phyloP scores from a whole-genome alignment of 1,140 invertebrate genomes.

The Heliconius melpomene region DNA sequence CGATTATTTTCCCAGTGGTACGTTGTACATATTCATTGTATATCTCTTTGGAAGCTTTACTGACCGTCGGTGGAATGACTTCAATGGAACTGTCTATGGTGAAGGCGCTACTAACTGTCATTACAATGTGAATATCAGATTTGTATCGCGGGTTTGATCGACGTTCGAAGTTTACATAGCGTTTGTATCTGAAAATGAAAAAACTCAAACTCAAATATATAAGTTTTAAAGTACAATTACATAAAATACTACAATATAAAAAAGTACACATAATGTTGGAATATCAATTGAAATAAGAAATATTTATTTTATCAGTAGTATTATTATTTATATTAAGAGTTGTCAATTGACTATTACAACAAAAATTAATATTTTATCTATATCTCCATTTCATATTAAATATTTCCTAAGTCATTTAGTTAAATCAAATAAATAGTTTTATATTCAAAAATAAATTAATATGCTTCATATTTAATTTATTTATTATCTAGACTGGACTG shows the following conservation, averaged over 20 bases:
- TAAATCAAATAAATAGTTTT: too few relatives aligned
- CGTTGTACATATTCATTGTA: constrained; percentile 85
- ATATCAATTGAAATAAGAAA: too few relatives aligned
- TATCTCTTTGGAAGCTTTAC: constrained; percentile 82
- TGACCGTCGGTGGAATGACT: constrained; percentile 84
- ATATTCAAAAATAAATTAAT: neutral
- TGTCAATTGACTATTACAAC: too few relatives aligned
- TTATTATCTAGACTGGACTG: too few relatives aligned
- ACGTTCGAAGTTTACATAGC: constrained; percentile 84
- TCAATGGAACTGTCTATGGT: constrained; percentile 81
- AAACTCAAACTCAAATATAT: neutral
- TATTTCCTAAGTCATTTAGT: too few relatives aligned
- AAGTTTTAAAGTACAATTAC: too few relatives aligned
- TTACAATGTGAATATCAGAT: constrained; percentile 74
- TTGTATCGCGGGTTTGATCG: constrained; percentile 80
- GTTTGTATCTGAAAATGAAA: constrained; percentile 85
- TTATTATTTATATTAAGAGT: too few relatives aligned
- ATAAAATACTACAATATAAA: too few relatives aligned
- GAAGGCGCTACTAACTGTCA: constrained; percentile 82
- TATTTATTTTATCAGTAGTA: too few relatives aligned
- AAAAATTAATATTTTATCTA: too few relatives aligned
- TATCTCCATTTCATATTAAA: too few relatives aligned
- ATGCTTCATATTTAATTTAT: neutral
- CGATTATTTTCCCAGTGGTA: constrained; percentile 53
- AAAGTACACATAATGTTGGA: too few relatives aligned